Percentiles rank a stretch among this genome's conserved stretches.
Evolutionary conservation across 2,797 vertebrate species (phyloP).

Genomic region (Phyllotis vaccarum): DNA sequence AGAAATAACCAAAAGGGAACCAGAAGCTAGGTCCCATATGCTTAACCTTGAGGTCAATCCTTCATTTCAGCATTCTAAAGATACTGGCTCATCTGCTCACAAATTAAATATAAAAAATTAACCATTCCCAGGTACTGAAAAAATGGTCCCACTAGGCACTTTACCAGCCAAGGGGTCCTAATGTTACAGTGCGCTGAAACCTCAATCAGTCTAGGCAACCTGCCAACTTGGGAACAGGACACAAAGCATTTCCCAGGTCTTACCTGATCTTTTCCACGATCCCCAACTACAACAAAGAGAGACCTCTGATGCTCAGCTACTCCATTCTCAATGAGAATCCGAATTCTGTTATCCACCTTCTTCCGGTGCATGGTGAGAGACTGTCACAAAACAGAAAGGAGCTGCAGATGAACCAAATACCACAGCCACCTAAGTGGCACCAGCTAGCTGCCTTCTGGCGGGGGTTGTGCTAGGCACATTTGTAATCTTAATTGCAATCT

Average conservation of each 20-base stretch:
- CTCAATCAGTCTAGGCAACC: neutral
- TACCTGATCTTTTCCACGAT: slow-evolving; percentile 97
- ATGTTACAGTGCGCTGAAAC: neutral
- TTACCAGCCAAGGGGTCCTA: neutral
- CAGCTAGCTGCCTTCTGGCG: neutral
- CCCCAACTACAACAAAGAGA: slow-evolving; percentile 96
- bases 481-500: neutral
- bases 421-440: neutral
- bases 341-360: slow-evolving; percentile 97
- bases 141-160: neutral
- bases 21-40: neutral
- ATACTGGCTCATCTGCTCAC: neutral
- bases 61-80: neutral
- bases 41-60: neutral
- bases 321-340: slow-evolving; percentile 98
- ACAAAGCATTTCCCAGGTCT: slow-evolving; percentile 4
- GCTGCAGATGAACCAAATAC: neutral
- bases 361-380: slow-evolving; percentile 91
- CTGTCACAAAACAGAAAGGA: slow-evolving; percentile 53
- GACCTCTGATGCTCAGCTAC: slow-evolving; percentile 92
- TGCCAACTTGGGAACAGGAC: neutral
- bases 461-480: neutral
- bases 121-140: neutral
- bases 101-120: neutral
- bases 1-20: neutral